Base-by-base conservation (phyloP, 2,888 invertebrate genomes). In the Euzophera pinguis region DNA sequence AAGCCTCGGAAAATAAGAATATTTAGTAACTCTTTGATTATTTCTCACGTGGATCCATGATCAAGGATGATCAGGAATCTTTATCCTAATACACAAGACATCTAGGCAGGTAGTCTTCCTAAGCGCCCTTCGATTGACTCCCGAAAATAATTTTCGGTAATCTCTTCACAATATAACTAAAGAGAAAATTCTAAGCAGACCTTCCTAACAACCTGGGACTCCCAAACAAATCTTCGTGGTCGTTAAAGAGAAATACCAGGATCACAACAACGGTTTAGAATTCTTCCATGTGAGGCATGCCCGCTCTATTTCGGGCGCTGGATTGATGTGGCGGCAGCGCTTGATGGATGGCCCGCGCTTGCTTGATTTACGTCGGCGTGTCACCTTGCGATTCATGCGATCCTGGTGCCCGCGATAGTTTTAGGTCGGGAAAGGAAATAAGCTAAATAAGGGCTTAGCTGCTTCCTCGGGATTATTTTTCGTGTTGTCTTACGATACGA, bases 301-400 rank as follows among this genome's bases (percentile, higher is more conserved):
- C 62, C 59, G 65, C 67, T 74, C 86, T 89, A 89, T 89, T 88
- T 84, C 78, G 68, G 85, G 78, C 71, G 53, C 60, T 60, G 68
- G 80, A 89, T 89, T 87, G 87, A 89, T 89, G 86, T 78, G 69
- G 64, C 73, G 71, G 65, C 76, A 72, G 64, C 64, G 64, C 83
- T 73, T 89, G 89, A 89, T 88, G 83, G 86, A 89, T 88, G 79
- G 73, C 61, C 60, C 66, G 70, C 63, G 75, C 77, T 61, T 65
- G 61, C 75, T 73, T 88, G 89, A 89, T 89, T 89, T 88, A 89
- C 84, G 81, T 70, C 62, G 63, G 61, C 60, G 69, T 72, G 74
- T 73, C 83, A 75, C 77, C 73, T 60, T 56, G 66, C 75, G 72
- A 78, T 75, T 78, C 81, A 79, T 84, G 84, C 60, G 67, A 61